These are phyloP conservation scores for Eurytoma adleriae DNA, from an alignment of 2,888 invertebrate species.

Conservation along the genomic window DNA sequence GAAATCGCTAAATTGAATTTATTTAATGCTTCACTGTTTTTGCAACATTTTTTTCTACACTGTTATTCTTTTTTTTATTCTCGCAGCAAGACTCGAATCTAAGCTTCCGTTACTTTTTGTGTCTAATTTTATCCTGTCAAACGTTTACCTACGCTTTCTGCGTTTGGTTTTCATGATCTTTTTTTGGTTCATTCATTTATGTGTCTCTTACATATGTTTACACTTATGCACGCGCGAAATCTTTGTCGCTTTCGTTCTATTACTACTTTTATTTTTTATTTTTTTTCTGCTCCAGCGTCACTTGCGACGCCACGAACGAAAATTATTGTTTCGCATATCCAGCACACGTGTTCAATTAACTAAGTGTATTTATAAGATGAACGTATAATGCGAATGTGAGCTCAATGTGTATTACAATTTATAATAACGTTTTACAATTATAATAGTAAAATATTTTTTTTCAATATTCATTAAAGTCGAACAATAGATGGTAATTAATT, in stretches of 20 bases:
- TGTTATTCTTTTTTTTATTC: conserved; percentile 42
- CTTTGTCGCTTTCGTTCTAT: conserved; percentile 33
- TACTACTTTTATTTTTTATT: conserved; percentile 21
- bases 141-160: conserved; percentile 47
- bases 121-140: conserved; percentile 46
- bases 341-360: no score
- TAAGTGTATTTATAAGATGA: no score
- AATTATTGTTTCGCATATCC: no score
- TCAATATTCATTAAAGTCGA: no score
- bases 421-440: no score
- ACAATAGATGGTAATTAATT: no score
- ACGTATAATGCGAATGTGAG: no score
- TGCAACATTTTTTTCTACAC: conserved; percentile 53
- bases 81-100: conserved; percentile 39
- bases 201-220: conserved; percentile 45
- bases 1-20: not conserved
- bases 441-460: no score
- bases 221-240: conserved; percentile 37
- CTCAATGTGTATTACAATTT: no score
- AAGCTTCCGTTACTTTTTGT: conserved; percentile 40
- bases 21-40: conserved; percentile 45
- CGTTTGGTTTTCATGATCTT: conserved; percentile 46
- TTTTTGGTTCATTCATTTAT: conserved; percentile 43
- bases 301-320: conserved; percentile 10
- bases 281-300: conserved; percentile 27